Percentiles rank a stretch among this genome's conserved stretches.
These are phyloP conservation scores for Nomada fucata DNA, from an alignment of 2,888 invertebrate species.

Conservation along the genomic window DNA sequence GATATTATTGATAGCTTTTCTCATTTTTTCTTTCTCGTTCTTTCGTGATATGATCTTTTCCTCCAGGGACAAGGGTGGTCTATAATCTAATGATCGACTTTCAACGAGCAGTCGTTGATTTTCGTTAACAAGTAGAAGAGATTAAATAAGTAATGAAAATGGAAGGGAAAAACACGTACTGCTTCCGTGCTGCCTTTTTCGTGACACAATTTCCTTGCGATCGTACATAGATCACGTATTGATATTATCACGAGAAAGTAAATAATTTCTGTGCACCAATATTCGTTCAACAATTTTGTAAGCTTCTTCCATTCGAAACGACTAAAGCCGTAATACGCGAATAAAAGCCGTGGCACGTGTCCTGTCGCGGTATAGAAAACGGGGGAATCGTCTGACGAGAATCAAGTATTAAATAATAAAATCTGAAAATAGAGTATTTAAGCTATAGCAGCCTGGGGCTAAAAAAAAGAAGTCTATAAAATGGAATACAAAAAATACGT, in stretches of 20 bases:
- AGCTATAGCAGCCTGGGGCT: conserved; percentile 46
- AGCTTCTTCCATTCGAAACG: not conserved
- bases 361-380: conserved; percentile 17
- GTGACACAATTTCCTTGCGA: not conserved
- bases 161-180: conserved; percentile 4
- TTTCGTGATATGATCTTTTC: not conserved
- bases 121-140: not conserved
- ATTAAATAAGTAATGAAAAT: not conserved
- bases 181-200: conserved; percentile 4
- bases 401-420: conserved; percentile 59
- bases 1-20: conserved; percentile 35
- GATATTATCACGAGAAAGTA: not conserved
- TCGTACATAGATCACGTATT: not conserved
- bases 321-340: conserved; percentile 40
- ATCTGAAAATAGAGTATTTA: conserved; percentile 64
- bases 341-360: conserved; percentile 32
- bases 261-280: not conserved
- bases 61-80: conserved; percentile 3
- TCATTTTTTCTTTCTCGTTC: conserved; percentile 24
- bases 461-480: conserved; percentile 55
- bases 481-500: conserved; percentile 59
- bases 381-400: conserved; percentile 31
- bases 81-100: conserved; percentile 10
- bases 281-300: not conserved
- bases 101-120: conserved; percentile 8